Conservation (phyloP, 2,888 invertebrate genomes). For the Hirtodrosophila histrioides region DNA sequence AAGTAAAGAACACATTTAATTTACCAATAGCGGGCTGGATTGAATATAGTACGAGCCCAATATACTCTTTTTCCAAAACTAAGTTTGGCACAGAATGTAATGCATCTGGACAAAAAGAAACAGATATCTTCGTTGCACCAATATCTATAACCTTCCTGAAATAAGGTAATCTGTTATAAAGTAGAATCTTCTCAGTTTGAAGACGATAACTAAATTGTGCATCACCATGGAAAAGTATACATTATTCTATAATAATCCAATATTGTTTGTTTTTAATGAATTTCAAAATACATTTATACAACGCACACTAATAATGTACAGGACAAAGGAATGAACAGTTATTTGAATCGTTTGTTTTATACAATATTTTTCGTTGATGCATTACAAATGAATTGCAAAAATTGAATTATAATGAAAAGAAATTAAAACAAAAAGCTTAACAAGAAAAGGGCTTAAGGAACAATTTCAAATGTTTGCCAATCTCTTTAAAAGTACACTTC, state of each 20-base stretch:
- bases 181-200: too few species aligned
- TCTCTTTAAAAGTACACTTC: constrained; percentile 25
- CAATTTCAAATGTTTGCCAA: constrained; percentile 29
- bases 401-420: constrained; percentile 12
- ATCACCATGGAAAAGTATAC: background rate
- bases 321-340: constrained; percentile 37
- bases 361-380: constrained; percentile 23
- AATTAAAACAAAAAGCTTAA: constrained; percentile 38
- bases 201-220: too few species aligned
- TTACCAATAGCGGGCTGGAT: too few species aligned
- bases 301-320: constrained; percentile 38
- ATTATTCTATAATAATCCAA: constrained; percentile 16
- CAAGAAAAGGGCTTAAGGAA: constrained; percentile 47
- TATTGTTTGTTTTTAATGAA: constrained; percentile 45
- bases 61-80: too few species aligned
- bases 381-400: constrained; percentile 27
- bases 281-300: constrained; percentile 66
- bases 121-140: too few species aligned
- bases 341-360: constrained; percentile 12
- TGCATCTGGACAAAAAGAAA: too few species aligned
- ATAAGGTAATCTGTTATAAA: too few species aligned
- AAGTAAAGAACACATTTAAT: too few species aligned
- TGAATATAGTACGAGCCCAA: too few species aligned
- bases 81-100: too few species aligned
- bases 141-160: too few species aligned